Evolutionary conservation across 1,140 invertebrate genomes (phyloP).

Genomic region (Amphibalanus amphitrite): DNA sequence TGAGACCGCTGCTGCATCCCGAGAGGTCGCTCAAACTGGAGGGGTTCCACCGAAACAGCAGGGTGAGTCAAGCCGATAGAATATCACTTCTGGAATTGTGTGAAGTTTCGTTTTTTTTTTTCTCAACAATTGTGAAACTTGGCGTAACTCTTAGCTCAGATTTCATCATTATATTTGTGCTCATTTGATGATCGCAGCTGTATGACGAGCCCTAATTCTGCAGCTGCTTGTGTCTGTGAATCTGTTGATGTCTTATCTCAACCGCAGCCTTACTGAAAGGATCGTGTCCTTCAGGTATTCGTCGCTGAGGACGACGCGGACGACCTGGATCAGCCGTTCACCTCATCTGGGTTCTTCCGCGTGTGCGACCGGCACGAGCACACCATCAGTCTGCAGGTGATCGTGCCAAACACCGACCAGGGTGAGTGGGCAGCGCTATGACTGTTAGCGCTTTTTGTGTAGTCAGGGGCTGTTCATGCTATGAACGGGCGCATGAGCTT

Average conservation of each 20-base stretch:
- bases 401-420: conserved; percentile 16
- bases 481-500: too few species aligned
- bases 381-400: conserved; percentile 18
- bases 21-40: conserved; percentile 31
- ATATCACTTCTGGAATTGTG: neutral
- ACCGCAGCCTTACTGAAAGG: too few species aligned
- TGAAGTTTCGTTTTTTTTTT: too few species aligned
- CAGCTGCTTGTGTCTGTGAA: too few species aligned
- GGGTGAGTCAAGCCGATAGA: conserved; percentile 24
- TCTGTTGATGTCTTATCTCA: too few species aligned
- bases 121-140: too few species aligned
- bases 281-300: conserved; percentile 36
- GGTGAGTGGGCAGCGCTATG: conserved; percentile 10
- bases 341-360: conserved; percentile 15
- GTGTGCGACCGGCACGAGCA: conserved; percentile 17
- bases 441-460: too few species aligned
- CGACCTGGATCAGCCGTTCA: conserved; percentile 15
- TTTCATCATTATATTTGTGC: too few species aligned
- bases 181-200: too few species aligned
- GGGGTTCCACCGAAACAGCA: conserved; percentile 34
- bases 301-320: conserved; percentile 20
- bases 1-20: conserved; percentile 31
- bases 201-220: too few species aligned
- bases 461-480: too few species aligned
- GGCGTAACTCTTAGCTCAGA: too few species aligned